Evolutionary conservation across 2,888 invertebrate genomes (phyloP).

Genomic region (Perizoma flavofasciatum): DNA sequence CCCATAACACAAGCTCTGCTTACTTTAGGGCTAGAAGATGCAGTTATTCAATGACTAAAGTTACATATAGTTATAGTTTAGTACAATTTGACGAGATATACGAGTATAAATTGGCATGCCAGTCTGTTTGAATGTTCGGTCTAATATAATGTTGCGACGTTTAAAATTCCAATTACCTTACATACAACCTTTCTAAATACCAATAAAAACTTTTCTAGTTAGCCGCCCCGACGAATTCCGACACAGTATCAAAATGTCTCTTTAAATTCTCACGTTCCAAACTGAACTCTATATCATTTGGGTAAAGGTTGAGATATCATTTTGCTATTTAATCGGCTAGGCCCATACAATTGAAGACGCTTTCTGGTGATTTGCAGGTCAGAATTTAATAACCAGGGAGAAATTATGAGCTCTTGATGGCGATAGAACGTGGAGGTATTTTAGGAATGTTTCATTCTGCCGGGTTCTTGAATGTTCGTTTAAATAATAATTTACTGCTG

Average conservation of each 20-base stretch:
- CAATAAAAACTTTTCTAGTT: constrained; percentile 37
- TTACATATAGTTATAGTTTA: no score
- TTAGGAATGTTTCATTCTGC: constrained; percentile 25
- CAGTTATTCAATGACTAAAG: no score
- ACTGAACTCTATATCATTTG: constrained; percentile 14
- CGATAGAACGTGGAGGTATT: constrained; percentile 23
- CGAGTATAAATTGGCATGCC: no score
- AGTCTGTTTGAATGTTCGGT: no score
- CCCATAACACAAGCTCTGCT: no score
- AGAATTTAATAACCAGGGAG: constrained; percentile 27
- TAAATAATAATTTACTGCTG: not conserved
- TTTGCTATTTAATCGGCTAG: constrained; percentile 1
- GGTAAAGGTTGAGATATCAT: constrained; percentile 5
- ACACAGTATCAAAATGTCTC: constrained; percentile 23
- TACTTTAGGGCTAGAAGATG: no score
- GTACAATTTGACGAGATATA: no score
- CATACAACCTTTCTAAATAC: constrained; percentile 26
- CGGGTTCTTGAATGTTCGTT: constrained; percentile 3
- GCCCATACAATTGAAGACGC: constrained; percentile 7
- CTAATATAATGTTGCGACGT: not conserved
- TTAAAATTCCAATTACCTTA: constrained; percentile 21
- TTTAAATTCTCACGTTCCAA: constrained; percentile 7
- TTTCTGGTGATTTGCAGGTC: constrained; percentile 17
- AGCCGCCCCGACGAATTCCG: constrained; percentile 20
- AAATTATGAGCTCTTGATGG: constrained; percentile 23